Evolutionary conservation across 2,888 invertebrate genomes (phyloP), one percentile per base, ranked within the genome.

Genomic region (Petrolisthes manimaculis): DNA sequence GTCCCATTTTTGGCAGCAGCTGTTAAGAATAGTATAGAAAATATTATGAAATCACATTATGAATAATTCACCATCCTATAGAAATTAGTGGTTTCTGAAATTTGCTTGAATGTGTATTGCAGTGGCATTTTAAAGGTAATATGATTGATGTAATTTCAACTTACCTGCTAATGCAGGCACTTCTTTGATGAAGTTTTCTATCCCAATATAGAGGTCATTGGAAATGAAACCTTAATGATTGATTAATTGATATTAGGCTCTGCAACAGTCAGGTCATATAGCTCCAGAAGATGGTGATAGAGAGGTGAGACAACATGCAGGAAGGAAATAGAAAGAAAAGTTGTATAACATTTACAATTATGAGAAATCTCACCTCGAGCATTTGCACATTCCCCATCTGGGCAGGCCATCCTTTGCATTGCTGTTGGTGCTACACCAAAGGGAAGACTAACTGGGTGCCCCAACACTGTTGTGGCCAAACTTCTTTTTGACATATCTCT

Each of bases 401-500:
- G 95, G 94, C 97, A 97, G 0, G 97, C 97, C 96, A 98, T 96
- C 92, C 95, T 95, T 93, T 98, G 97, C 96, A 97, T 97, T 0
- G 97, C 98, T 1, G 97, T 96, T 0, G 98, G 97, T 0, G 97
- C 95, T 89, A 98, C 95, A 9, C 97, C 97, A n/a, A 94, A 92
- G 0, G 94, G 94, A 93, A 96, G 95, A 1, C 95, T 93, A 0
- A 97, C 93, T 88, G 94, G 94, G 61, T 94, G 93, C 0, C 96
- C 96, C 53, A 97, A 93, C 69, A 96, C 93, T 0, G 93, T 94
- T 0, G 95, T 95, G 6, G 94, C 93, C 56, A 95, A 93, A 92
- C 96, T 95, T 92, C 95, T 93, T 24, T 94, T 93, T 0, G 95
- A 94, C 2, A 97, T 96, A 92, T 97, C 95, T 80, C 95, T 94